Evolutionary conservation across 2,888 invertebrate species (phyloP).

Genomic region (Heliconius erato): DNA sequence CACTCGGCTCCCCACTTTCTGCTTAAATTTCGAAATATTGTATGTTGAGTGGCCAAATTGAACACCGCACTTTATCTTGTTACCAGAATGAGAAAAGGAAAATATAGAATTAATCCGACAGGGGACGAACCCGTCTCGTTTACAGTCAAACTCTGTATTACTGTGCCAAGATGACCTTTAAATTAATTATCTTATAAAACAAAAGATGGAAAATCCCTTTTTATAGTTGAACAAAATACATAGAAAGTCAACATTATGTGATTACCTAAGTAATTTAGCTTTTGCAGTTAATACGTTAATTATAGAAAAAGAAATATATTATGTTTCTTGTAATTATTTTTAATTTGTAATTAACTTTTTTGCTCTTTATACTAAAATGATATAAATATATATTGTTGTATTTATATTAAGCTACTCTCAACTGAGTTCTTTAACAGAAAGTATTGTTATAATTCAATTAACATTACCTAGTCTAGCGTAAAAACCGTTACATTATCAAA

Average conservation of each 20-base stretch:
- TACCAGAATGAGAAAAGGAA: no score
- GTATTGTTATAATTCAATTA: slow-evolving; percentile 48
- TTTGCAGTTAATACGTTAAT: neutral
- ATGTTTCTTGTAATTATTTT: neutral
- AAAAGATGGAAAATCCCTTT: no score
- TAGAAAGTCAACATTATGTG: neutral
- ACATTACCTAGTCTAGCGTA: slow-evolving; percentile 68
- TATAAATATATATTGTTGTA: neutral
- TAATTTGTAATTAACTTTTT: neutral
- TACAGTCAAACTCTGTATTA: no score
- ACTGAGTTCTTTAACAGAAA: slow-evolving; percentile 34
- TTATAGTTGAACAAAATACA: neutral
- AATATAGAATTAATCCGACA: no score
- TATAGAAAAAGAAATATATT: neutral
- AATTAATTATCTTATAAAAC: no score
- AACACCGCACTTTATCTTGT: no score
- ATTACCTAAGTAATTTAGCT: no score
- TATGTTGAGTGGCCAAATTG: neutral
- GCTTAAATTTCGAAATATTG: neutral
- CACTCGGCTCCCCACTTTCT: neutral
- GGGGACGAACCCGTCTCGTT: no score
- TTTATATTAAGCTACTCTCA: neutral
- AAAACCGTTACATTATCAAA: slow-evolving; percentile 62
- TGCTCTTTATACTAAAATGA: neutral
- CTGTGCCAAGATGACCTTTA: no score